Evolutionary conservation across 2,888 invertebrate species (phyloP).

Genomic region (Vesta saturnalis): DNA sequence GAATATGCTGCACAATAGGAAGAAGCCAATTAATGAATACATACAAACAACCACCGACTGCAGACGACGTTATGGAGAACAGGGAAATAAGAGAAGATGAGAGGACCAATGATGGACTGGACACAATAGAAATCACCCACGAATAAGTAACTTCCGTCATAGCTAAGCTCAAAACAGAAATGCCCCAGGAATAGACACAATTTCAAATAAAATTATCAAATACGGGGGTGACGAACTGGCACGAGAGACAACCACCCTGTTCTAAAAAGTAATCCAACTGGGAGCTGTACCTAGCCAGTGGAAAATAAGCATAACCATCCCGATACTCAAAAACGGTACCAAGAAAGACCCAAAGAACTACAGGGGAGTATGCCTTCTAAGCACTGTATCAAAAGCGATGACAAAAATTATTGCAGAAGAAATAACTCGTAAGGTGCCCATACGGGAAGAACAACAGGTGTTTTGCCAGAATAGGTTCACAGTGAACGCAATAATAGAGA

Average conservation of each 20-base stretch:
- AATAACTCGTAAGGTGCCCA: too few species aligned
- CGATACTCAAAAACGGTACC: too few species aligned
- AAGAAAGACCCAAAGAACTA: too few species aligned
- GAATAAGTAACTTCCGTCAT: neutral
- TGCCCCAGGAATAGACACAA: neutral
- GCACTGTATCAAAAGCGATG: too few species aligned
- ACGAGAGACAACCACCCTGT: neutral
- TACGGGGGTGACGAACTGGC: neutral
- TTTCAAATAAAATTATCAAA: neutral
- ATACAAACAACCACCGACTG: conserved; percentile 1
- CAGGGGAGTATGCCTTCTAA: too few species aligned
- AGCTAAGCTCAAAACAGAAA: neutral
- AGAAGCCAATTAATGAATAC: neutral
- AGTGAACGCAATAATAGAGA: too few species aligned
- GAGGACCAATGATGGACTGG: neutral
- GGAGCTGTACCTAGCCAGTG: neutral
- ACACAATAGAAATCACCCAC: neutral
- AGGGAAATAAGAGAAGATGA: neutral
- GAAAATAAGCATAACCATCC: neutral
- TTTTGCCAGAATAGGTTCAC: too few species aligned
- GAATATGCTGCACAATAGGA: neutral
- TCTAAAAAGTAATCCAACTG: neutral
- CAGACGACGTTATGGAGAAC: neutral
- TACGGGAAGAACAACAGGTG: too few species aligned
- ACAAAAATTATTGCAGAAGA: too few species aligned